A percentile compares a stretch with the other conserved stretches of the same genome.
These are phyloP conservation scores for Microcebus jonahi DNA, from an alignment of 2,113 vertebrate genomes.

Conservation along the genomic window DNA sequence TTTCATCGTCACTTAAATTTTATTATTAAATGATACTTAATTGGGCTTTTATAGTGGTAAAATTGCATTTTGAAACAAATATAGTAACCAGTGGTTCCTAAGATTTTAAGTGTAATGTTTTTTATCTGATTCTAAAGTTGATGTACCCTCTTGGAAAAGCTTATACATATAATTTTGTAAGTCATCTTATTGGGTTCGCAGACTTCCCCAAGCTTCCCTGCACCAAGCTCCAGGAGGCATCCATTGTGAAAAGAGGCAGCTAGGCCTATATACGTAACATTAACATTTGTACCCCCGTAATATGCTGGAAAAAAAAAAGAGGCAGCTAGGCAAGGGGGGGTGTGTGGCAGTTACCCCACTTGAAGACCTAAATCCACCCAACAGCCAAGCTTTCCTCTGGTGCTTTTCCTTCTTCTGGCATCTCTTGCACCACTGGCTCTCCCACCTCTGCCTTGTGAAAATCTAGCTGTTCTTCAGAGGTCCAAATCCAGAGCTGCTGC, in stretches of 20 bases:
- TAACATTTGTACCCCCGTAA: too few relatives aligned
- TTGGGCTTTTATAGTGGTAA: neutral
- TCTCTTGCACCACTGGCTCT: neutral
- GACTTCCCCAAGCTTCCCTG: neutral
- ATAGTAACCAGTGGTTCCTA: neutral
- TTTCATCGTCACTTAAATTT: neutral
- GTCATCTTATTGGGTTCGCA: neutral
- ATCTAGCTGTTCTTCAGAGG: neutral
- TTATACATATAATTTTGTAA: neutral
- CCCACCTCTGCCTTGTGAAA: too few relatives aligned
- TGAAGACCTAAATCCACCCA: rapidly evolving
- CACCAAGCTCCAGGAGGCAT: rapidly evolving
- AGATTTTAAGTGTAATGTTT: neutral
- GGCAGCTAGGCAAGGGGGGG: too few relatives aligned
- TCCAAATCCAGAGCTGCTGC: neutral
- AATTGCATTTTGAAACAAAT: neutral
- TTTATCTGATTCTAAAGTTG: neutral
- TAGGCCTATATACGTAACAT: too few relatives aligned
- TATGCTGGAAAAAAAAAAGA: neutral
- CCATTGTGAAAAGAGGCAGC: neutral
- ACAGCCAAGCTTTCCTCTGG: neutral
- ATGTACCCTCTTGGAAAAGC: neutral
- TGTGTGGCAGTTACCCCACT: rapidly evolving
- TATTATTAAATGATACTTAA: neutral
- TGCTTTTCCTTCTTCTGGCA: rapidly evolving